Conservation (phyloP, 2,888 invertebrate species). For the Pristionchus japonicus region DNA sequence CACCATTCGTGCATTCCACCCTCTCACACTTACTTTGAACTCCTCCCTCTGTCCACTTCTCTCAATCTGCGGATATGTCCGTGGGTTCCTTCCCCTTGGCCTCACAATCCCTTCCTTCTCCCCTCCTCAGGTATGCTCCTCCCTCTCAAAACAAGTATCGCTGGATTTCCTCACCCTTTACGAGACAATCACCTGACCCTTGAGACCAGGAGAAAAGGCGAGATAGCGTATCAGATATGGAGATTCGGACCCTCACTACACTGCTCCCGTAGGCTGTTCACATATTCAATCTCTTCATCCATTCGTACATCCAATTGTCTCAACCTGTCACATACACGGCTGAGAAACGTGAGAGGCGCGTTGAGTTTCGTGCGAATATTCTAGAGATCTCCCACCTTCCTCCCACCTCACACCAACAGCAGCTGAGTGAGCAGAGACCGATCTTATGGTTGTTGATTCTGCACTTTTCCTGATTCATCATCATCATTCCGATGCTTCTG, state of each 20-base stretch:
- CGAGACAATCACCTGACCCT: no score
- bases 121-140: not conserved
- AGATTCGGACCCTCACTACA: no score
- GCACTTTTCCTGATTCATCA: no score
- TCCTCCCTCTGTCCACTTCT: not conserved
- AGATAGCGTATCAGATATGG: no score
- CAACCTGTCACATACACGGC: not conserved
- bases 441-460: no score
- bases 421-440: not conserved
- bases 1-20: not conserved
- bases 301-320: not conserved
- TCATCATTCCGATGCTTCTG: no score
- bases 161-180: not conserved
- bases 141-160: not conserved
- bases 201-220: no score
- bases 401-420: not conserved
- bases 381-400: not conserved
- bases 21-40: not conserved
- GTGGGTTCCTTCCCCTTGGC: not conserved
- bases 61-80: not conserved
- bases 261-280: no score
- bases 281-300: constrained; percentile 19
- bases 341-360: not conserved
- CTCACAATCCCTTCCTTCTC: not conserved
- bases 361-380: not conserved